These are phyloP conservation scores for Corythucha ciliata DNA, from an alignment of 2,888 invertebrate genomes.

Conservation along the genomic window DNA sequence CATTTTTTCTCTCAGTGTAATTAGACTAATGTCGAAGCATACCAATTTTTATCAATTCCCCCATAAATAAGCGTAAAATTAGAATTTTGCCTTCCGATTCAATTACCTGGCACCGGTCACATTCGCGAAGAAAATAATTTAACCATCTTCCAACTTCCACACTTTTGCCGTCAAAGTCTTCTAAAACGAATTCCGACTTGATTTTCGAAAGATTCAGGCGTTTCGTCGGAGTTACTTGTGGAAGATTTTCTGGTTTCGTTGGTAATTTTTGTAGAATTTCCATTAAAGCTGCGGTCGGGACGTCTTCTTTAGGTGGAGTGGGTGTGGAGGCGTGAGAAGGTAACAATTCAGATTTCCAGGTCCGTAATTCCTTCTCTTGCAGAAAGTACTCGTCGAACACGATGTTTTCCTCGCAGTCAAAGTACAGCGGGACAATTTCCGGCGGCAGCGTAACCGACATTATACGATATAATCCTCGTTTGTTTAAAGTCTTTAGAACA, in stretches of 20 bases:
- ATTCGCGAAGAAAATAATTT: slow-evolving; percentile 5
- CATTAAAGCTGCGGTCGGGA: not conserved
- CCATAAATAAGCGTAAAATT: slow-evolving; percentile 16
- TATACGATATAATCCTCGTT: slow-evolving; percentile 14
- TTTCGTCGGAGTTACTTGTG: not conserved
- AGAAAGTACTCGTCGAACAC: slow-evolving; percentile 17
- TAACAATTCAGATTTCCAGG: slow-evolving; percentile 1
- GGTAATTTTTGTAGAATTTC: slow-evolving; percentile 11
- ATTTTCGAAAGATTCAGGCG: slow-evolving; percentile 4
- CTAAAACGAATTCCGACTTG: slow-evolving; percentile 14
- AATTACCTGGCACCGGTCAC: slow-evolving; percentile 5
- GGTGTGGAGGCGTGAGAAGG: too few species aligned
- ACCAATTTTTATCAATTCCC: slow-evolving; percentile 14
- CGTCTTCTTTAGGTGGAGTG: not conserved
- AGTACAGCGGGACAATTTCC: slow-evolving; percentile 12
- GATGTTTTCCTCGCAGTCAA: slow-evolving; percentile 11
- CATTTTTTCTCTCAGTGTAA: too few species aligned
- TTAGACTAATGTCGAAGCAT: slow-evolving; percentile 6
- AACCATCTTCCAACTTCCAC: slow-evolving; percentile 9
- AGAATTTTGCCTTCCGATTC: slow-evolving; percentile 13
- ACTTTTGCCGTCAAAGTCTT: slow-evolving; percentile 13
- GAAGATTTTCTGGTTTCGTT: not conserved
- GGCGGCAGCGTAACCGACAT: slow-evolving; percentile 14
- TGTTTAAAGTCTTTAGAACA: not conserved
- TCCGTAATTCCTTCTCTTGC: slow-evolving; percentile 1